These are phyloP conservation scores for Drosophila parthenogenetica DNA, from an alignment of 2,888 invertebrate species.

Conservation along the genomic window DNA sequence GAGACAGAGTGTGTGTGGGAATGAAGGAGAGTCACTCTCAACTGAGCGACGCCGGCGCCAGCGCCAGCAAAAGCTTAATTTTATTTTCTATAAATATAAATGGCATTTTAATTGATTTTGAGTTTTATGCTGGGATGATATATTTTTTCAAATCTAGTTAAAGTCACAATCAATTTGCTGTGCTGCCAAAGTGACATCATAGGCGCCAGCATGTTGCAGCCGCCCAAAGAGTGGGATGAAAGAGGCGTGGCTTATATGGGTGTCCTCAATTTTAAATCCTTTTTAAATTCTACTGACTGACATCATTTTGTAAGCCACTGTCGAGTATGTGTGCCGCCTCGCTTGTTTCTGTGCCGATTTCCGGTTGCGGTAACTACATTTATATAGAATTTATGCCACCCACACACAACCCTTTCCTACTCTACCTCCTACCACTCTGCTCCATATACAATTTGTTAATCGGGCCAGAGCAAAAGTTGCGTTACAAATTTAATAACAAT, in stretches of 20 bases:
- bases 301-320: slow-evolving; percentile 53
- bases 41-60: slow-evolving; percentile 37
- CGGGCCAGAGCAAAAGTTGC: slow-evolving; percentile 59
- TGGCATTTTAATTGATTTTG: slow-evolving; percentile 68
- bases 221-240: neutral
- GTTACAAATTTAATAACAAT: slow-evolving; percentile 61
- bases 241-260: neutral
- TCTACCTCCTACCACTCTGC: slow-evolving; percentile 25
- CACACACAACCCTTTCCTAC: slow-evolving; percentile 27
- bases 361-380: slow-evolving; percentile 51
- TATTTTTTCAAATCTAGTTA: slow-evolving; percentile 50
- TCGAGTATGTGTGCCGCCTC: slow-evolving; percentile 7
- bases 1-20: neutral
- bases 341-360: slow-evolving; percentile 28
- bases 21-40: slow-evolving; percentile 17
- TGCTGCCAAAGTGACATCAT: too few relatives aligned
- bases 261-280: slow-evolving; percentile 34
- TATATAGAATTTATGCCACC: slow-evolving; percentile 61
- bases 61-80: slow-evolving; percentile 19
- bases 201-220: too few relatives aligned
- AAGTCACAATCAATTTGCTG: slow-evolving; percentile 51
- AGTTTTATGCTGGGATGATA: slow-evolving; percentile 33
- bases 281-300: slow-evolving; percentile 48
- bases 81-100: slow-evolving; percentile 47
- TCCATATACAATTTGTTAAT: slow-evolving; percentile 49